phyloP scores from a whole-genome alignment of 2,888 invertebrate genomes.

The Nycteola revayana region DNA sequence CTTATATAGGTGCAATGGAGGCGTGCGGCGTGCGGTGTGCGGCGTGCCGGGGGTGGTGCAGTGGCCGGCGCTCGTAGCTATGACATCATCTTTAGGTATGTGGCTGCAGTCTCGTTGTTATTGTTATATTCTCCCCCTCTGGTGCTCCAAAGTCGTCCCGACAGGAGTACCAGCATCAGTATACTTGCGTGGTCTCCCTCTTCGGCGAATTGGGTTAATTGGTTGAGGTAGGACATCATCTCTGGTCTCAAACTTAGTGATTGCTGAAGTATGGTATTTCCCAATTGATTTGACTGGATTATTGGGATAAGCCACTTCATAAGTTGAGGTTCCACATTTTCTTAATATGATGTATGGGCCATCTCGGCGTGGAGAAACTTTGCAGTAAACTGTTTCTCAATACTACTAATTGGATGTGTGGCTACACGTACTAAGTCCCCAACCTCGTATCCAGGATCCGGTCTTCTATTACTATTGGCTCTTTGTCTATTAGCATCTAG shows the following conservation, averaged over 20 bases:
- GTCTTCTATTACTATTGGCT: conserved; percentile 2
- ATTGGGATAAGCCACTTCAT: conserved; percentile 1
- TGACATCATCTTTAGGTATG: too few relatives aligned
- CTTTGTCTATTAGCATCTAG: neutral
- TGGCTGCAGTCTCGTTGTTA: too few relatives aligned
- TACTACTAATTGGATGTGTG: conserved; percentile 1
- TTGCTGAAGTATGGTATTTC: conserved; percentile 7
- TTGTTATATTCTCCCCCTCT: conserved; percentile 8
- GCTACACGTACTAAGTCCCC: conserved; percentile 2
- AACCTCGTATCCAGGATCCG: conserved; percentile 1
- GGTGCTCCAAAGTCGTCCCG: conserved; percentile 6
- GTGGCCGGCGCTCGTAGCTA: too few relatives aligned
- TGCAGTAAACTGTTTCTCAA: conserved; percentile 1
- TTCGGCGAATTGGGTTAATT: neutral
- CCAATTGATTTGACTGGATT: conserved; percentile 2
- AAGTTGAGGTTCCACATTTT: conserved; percentile 3
- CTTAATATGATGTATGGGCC: conserved; percentile 1
- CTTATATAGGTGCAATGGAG: too few relatives aligned
- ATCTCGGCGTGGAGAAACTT: conserved; percentile 4
- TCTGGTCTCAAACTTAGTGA: conserved; percentile 5
- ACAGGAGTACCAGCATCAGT: conserved; percentile 2
- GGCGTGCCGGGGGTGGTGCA: too few relatives aligned
- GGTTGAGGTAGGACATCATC: neutral
- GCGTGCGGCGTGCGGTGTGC: too few relatives aligned
- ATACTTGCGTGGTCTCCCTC: conserved; percentile 1